Evolutionary conservation across 2,797 vertebrate species (phyloP).

Genomic region (Siniperca undulata): DNA sequence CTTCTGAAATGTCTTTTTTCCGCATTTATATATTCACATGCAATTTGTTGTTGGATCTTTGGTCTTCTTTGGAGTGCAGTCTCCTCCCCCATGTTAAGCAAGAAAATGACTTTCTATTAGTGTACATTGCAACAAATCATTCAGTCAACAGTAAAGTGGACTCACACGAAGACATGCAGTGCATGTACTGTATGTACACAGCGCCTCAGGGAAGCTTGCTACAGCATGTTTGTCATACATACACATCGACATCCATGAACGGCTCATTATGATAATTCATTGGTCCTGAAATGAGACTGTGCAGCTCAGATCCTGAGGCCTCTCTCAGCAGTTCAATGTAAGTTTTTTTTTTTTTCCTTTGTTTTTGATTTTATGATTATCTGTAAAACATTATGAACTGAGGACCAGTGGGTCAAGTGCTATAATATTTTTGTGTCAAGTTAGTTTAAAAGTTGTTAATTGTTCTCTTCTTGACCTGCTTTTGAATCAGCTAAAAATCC

Average conservation of each 20-base stretch:
- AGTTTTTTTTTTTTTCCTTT: neutral
- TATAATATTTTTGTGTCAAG: conserved; percentile 12
- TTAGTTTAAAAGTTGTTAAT: conserved; percentile 9
- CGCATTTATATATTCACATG: neutral
- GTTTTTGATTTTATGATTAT: conserved; percentile 9
- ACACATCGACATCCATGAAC: conserved; percentile 50
- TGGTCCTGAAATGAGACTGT: conserved; percentile 63
- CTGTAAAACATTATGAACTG: conserved; percentile 19
- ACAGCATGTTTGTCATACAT: conserved; percentile 61
- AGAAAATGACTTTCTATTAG: conserved; percentile 61
- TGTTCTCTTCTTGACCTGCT: conserved; percentile 2
- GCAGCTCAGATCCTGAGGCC: conserved; percentile 54
- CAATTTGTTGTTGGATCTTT: conserved; percentile 17
- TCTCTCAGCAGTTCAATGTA: conserved; percentile 36
- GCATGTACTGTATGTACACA: conserved; percentile 25
- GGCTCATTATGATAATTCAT: conserved; percentile 76
- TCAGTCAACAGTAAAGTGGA: conserved; percentile 57
- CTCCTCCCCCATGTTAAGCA: conserved; percentile 34
- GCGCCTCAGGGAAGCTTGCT: conserved; percentile 47
- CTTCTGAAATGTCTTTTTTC: neutral
- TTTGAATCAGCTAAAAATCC: neutral
- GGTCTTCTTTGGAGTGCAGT: conserved; percentile 9
- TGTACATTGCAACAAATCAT: conserved; percentile 48
- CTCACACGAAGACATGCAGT: conserved; percentile 39
- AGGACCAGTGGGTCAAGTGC: conserved; percentile 17